Percentiles rank a stretch among this genome's conserved stretches.
These are phyloP conservation scores for Paratrypauchen microcephalus DNA, from an alignment of 2,797 vertebrate genomes.

Conservation along the genomic window DNA sequence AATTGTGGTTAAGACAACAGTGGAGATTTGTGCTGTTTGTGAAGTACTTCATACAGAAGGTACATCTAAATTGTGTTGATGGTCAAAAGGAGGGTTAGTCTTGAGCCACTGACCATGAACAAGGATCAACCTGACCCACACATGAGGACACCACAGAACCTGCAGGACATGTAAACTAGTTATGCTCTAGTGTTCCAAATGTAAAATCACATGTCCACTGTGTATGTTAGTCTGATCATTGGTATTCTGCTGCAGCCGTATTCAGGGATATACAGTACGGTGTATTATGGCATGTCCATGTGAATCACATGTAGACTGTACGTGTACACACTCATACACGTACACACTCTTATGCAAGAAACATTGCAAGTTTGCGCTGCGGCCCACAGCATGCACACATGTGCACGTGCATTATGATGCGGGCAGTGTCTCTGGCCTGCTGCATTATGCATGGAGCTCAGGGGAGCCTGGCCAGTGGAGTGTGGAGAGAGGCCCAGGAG, in stretches of 20 bases:
- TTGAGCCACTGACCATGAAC: not conserved
- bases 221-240: conserved; percentile 3
- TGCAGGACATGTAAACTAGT: not conserved
- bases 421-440: conserved; percentile 69
- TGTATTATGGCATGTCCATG: conserved; percentile 15
- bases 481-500: conserved; percentile 70
- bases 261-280: not conserved
- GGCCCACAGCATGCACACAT: conserved; percentile 35
- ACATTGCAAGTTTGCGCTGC: conserved; percentile 42
- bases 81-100: not conserved
- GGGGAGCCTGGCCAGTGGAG: conserved; percentile 72
- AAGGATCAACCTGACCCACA: not conserved
- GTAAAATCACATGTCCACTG: not conserved
- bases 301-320: conserved; percentile 27
- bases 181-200: not conserved
- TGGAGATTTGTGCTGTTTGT: too few relatives aligned
- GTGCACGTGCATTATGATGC: conserved; percentile 62
- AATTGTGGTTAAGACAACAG: too few relatives aligned
- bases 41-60: not conserved
- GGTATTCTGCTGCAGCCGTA: not conserved
- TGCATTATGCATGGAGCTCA: conserved; percentile 78
- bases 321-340: conserved; percentile 24
- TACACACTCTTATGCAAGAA: conserved; percentile 26
- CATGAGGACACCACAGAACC: not conserved
- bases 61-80: not conserved